Percentiles rank a stretch among this genome's conserved stretches.
Evolutionary conservation across 37 sponge, comb jelly and placozoan genomes (phyloP).

Genomic region (Chondrosia reniformis): DNA sequence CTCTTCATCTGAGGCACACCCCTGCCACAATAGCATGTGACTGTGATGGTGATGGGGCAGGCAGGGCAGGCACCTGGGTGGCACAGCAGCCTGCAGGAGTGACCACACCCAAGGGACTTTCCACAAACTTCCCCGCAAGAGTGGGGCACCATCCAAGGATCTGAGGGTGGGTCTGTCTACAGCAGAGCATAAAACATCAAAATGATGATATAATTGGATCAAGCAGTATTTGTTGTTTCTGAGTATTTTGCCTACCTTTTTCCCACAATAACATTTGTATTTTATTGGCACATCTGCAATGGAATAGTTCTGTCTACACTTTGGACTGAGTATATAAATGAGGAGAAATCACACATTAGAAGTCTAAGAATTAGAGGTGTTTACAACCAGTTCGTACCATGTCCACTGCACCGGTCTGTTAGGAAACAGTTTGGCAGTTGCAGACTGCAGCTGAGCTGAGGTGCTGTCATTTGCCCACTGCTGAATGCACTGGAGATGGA

Average conservation of each 20-base stretch:
- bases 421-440: constrained; percentile 69
- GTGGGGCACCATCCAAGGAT: constrained; percentile 91
- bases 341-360: too few species aligned
- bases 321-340: constrained; percentile 74
- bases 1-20: constrained; percentile 45
- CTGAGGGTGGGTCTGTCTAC: constrained; percentile 69
- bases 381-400: too few species aligned
- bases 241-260: constrained; percentile 39
- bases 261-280: constrained; percentile 84
- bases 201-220: too few species aligned
- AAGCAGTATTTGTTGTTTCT: too few species aligned
- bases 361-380: too few species aligned
- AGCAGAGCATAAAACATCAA: not conserved
- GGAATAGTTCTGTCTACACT: constrained; percentile 73
- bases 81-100: constrained; percentile 83
- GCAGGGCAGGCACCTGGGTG: constrained; percentile 98
- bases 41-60: constrained; percentile 71
- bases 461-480: constrained; percentile 88
- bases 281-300: constrained; percentile 37
- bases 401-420: constrained; percentile 29
- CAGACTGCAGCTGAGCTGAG: constrained; percentile 3
- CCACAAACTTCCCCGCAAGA: constrained; percentile 93
- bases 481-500: constrained; percentile 95
- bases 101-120: constrained; percentile 75
- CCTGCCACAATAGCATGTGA: constrained; percentile 76